Base-by-base conservation (phyloP, 2,113 vertebrate species). In the Onychostoma macrolepis region DNA sequence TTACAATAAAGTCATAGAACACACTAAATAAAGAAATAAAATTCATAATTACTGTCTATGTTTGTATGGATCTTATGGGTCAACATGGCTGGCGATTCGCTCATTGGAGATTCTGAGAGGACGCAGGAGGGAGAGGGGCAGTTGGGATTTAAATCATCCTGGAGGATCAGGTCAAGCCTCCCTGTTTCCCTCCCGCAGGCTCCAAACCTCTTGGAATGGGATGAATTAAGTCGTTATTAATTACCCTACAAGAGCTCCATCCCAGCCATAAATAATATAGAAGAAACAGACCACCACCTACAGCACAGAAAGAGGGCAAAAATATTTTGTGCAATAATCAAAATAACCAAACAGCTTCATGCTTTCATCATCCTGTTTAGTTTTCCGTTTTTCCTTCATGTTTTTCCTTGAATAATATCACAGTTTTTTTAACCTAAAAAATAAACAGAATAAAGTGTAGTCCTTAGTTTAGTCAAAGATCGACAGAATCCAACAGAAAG, bases 221-320 rank as follows among this genome's bases (percentile, higher is more conserved):
- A 94, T 94, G 92, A 94, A 94, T 93, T 92, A 91, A 89, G 87
- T 90, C 89, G 88, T 94, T 94, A 94, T 93, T 93, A 94, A 94
- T 95, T 92, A 92, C 89, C 83, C 89, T 33, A 85, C 91, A 84
- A 56, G 78, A 91, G 89, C 90, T 86, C 86, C 50, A 87, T 56
- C 24, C 58, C 87, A 61, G 80, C 89, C 91, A 90, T 94, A 93
- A 93, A 94, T 94, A 94, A 91, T 75, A 38, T 13, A 77, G 65
- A 33, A 30, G 56, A 87, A 85, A 63, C 75, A 84, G 24, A 87
- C 74, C 43, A 78, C 69, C 17, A 58, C 88, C 86, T 91, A 89
- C 19, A 63, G 58, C 21, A 45, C 15, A 61, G 28, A 41, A 56
- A 84, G 15, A 19, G 45, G 45, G 11, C n/a, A n/a, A n/a, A 84